Evolutionary conservation across 2,888 invertebrate species (phyloP).

Genomic region (Acronicta psi): DNA sequence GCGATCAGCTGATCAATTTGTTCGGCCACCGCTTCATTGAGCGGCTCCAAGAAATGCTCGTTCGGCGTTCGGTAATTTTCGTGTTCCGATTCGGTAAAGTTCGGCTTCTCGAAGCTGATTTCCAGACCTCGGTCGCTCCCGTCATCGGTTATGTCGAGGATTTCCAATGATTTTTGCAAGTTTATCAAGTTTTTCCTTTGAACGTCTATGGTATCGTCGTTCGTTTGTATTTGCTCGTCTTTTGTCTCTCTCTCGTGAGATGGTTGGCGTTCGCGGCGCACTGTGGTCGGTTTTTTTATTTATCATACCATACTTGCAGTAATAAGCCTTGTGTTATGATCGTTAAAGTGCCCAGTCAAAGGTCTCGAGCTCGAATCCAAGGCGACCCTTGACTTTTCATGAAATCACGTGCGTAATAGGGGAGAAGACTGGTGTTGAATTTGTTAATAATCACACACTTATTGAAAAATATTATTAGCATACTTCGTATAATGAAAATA

Average conservation of each 20-base stretch:
- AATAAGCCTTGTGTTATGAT: too few species aligned
- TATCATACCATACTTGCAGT: too few species aligned
- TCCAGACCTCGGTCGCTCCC: constrained; percentile 65
- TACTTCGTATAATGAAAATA: too few species aligned
- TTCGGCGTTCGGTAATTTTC: constrained; percentile 80
- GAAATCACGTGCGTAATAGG: too few species aligned
- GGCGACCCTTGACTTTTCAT: too few species aligned
- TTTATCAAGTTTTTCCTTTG: constrained; percentile 60
- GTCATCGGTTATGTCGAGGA: constrained; percentile 74
- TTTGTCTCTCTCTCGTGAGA: constrained; percentile 63
- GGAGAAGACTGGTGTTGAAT: too few species aligned
- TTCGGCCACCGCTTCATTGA: constrained; percentile 77
- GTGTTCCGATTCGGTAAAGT: constrained; percentile 73
- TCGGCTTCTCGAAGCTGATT: constrained; percentile 77
- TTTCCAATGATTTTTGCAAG: constrained; percentile 75
- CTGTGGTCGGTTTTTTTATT: constrained; percentile 24
- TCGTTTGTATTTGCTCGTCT: constrained; percentile 71
- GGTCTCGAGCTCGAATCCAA: too few species aligned
- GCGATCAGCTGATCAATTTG: constrained; percentile 83
- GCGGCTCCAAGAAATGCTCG: constrained; percentile 76
- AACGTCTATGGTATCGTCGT: constrained; percentile 48
- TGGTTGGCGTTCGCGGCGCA: constrained; percentile 18
- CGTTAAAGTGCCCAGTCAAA: too few species aligned
- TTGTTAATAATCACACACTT: too few species aligned
- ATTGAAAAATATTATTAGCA: too few species aligned